Conservation (phyloP, 1,140 invertebrate species). For the Brachionus sp. region DNA sequence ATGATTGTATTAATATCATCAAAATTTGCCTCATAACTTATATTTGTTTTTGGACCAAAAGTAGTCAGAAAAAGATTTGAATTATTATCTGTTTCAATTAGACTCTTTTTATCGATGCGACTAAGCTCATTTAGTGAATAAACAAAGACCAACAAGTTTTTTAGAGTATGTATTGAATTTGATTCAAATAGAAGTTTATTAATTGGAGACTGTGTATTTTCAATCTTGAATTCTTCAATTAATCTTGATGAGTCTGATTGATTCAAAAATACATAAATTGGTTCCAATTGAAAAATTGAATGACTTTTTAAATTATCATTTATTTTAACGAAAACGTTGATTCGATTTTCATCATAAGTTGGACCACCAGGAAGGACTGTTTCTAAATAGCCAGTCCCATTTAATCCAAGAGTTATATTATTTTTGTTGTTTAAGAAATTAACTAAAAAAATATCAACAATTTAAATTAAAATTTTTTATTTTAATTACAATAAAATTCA, state of each 20-base stretch:
- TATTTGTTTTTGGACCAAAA: conserved; percentile 27
- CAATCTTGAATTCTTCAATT: not conserved
- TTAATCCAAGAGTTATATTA: not conserved
- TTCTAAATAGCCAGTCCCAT: not conserved
- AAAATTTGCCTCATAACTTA: not conserved
- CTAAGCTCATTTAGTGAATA: not conserved
- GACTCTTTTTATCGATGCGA: conserved; percentile 2
- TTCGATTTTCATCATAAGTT: not conserved
- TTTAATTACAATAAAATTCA: not conserved
- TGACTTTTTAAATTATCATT: not conserved
- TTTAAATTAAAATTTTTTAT: not conserved
- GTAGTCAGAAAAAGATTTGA: not conserved
- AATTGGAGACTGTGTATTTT: not conserved
- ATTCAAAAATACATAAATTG: not conserved
- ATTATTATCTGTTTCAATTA: not conserved
- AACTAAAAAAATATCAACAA: not conserved
- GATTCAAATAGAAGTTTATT: not conserved
- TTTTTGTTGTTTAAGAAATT: not conserved
- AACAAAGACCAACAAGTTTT: not conserved
- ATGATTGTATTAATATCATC: not conserved
- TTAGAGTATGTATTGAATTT: not conserved
- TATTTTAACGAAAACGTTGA: not conserved
- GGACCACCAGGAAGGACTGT: not conserved
- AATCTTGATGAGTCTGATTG: not conserved
- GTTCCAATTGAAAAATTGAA: not conserved